Percentiles rank a stretch among this genome's conserved stretches.
These are phyloP conservation scores for Meandrina meandrites DNA, from an alignment of 92 coral and sea anemone genomes.

Conservation along the genomic window DNA sequence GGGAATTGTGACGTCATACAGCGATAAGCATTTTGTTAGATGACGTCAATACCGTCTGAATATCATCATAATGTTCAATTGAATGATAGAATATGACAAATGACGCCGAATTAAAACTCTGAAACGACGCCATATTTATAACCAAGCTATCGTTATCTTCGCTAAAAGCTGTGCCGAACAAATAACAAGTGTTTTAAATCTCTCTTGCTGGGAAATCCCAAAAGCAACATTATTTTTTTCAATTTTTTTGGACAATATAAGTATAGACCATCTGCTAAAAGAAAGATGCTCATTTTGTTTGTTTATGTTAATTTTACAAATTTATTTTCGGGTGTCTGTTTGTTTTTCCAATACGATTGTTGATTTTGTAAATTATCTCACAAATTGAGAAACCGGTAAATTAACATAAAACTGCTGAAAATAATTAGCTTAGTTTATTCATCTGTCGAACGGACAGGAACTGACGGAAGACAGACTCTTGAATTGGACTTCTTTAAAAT, in stretches of 20 bases:
- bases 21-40: not conserved
- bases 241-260: not conserved
- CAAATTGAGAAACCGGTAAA: not conserved
- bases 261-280: not conserved
- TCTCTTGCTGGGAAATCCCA: not conserved
- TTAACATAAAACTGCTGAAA: not conserved
- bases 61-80: too few species aligned
- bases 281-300: not conserved
- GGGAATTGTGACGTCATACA: not conserved
- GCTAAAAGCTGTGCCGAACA: too few species aligned
- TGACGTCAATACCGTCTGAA: not conserved
- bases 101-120: too few species aligned
- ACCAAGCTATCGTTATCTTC: too few species aligned
- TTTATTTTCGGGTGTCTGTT: not conserved
- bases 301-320: not conserved
- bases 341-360: not conserved
- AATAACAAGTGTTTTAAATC: too few species aligned
- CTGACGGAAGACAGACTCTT: not conserved
- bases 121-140: not conserved
- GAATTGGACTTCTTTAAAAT: not conserved
- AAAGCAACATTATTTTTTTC: not conserved
- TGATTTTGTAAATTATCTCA: not conserved
- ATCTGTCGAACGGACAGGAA: not conserved
- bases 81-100: not conserved
- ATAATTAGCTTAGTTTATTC: not conserved